A percentile compares a stretch with the other conserved stretches of the same genome.
Conservation (phyloP, 2,797 vertebrate species). For the Bradypus variegatus region DNA sequence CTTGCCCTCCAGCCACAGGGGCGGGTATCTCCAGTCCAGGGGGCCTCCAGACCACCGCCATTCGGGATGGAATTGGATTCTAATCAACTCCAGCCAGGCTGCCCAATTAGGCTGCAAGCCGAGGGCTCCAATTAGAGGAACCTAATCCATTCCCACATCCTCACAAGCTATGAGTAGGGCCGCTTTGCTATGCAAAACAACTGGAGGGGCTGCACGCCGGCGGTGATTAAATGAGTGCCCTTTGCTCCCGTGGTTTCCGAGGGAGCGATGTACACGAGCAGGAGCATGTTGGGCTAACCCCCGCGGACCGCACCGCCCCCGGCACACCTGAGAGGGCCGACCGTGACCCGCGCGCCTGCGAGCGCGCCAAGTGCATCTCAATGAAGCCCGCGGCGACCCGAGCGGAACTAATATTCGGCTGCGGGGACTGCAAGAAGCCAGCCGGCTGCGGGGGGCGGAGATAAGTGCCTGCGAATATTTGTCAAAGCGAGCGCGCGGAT, state of each 20-base stretch:
- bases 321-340: constrained; percentile 71
- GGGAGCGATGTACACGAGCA: constrained; percentile 74
- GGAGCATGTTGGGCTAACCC: constrained; percentile 84
- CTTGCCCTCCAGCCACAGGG: not conserved
- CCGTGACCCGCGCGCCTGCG: constrained; percentile 83
- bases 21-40: not conserved
- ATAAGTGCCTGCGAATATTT: no score
- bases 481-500: not conserved
- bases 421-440: constrained; percentile 71
- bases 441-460: not conserved
- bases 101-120: constrained; percentile 61
- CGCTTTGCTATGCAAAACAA: constrained; percentile 71
- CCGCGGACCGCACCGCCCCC: constrained; percentile 70
- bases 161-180: constrained; percentile 62
- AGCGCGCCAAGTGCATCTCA: constrained; percentile 75
- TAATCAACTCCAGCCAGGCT: constrained; percentile 52
- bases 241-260: constrained; percentile 71
- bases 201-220: constrained; percentile 75
- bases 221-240: constrained; percentile 85
- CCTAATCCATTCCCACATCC: constrained; percentile 64
- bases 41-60: not conserved
- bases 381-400: constrained; percentile 71
- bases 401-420: constrained; percentile 82
- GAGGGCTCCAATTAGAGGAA: constrained; percentile 64
- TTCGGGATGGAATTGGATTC: constrained; percentile 60